These are phyloP conservation scores for Anguilla rostrata DNA, from an alignment of 2,113 vertebrate genomes.

Conservation along the genomic window DNA sequence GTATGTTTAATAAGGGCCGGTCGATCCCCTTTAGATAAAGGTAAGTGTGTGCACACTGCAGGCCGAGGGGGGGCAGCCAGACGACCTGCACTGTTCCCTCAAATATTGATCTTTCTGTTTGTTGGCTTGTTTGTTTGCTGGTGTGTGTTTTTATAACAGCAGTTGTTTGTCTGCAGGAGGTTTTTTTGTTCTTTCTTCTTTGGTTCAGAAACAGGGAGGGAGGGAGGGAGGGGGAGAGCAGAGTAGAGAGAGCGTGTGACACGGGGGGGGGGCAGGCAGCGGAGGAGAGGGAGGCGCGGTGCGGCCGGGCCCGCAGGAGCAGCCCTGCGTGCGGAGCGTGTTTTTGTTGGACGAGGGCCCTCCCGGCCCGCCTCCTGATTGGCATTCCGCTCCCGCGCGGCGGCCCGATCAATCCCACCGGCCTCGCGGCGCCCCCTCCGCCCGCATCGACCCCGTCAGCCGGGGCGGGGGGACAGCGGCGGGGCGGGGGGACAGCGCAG, in stretches of 20 bases:
- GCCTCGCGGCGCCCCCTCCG: neutral
- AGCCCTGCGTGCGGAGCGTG: neutral
- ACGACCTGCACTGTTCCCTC: neutral
- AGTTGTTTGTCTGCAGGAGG: neutral
- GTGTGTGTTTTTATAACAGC: neutral
- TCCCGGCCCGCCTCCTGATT: constrained; percentile 44
- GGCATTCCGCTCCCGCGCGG: constrained; percentile 37
- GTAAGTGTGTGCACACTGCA: neutral
- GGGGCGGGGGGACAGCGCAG: constrained; percentile 19
- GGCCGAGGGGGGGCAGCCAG: neutral
- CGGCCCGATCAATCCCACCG: neutral
- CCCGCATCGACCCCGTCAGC: neutral
- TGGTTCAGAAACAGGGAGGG: neutral
- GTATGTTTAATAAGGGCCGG: neutral
- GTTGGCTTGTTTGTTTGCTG: neutral
- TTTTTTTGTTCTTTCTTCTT: neutral
- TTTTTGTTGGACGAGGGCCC: constrained; percentile 22
- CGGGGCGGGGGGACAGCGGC: too few species aligned
- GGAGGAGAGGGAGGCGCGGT: neutral
- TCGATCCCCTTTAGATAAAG: neutral
- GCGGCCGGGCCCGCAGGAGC: neutral
- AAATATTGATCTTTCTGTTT: constrained; percentile 10
- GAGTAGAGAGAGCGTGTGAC: neutral
- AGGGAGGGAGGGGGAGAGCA: neutral
- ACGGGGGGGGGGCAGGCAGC: too few species aligned